Evolutionary conservation across 2,888 invertebrate genomes (phyloP).

Genomic region (Noctua comes): DNA sequence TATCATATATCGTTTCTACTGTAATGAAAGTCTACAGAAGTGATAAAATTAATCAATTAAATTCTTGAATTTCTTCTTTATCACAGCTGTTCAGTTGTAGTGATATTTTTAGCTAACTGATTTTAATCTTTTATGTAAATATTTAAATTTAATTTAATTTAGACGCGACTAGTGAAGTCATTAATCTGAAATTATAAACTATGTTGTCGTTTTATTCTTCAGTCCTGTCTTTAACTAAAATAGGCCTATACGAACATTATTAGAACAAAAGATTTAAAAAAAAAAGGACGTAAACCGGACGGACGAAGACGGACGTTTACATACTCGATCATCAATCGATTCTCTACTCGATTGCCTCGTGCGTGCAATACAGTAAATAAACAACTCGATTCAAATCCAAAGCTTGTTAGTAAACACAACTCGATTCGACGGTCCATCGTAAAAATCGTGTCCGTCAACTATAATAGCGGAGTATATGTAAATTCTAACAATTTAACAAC

Average conservation of each 20-base stretch:
- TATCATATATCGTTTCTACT: neutral
- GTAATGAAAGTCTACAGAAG: neutral
- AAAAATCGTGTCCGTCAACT: constrained; percentile 36
- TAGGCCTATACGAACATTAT: neutral
- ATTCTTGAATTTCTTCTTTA: neutral
- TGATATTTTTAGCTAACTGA: neutral
- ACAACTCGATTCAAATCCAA: constrained; percentile 31
- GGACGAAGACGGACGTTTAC: constrained; percentile 35
- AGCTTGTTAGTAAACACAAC: constrained; percentile 49
- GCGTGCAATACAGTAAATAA: constrained; percentile 27
- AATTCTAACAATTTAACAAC: constrained; percentile 21
- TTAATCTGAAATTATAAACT: neutral
- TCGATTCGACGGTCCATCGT: constrained; percentile 19
- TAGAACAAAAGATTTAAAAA: constrained; percentile 24
- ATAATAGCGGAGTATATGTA: constrained; percentile 25
- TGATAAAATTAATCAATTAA: neutral
- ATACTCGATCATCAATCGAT: constrained; percentile 20
- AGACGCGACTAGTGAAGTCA: neutral
- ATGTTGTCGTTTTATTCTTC: too few relatives aligned
- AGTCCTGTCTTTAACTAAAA: too few relatives aligned
- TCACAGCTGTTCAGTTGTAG: neutral
- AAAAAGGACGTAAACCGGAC: too few relatives aligned
- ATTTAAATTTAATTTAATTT: neutral
- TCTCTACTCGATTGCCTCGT: constrained; percentile 10
- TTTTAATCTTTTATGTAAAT: neutral